A percentile compares a stretch with the other conserved stretches of the same genome.
These are phyloP conservation scores for Metopolophium dirhodum DNA, from an alignment of 1,140 invertebrate species.

Conservation along the genomic window DNA sequence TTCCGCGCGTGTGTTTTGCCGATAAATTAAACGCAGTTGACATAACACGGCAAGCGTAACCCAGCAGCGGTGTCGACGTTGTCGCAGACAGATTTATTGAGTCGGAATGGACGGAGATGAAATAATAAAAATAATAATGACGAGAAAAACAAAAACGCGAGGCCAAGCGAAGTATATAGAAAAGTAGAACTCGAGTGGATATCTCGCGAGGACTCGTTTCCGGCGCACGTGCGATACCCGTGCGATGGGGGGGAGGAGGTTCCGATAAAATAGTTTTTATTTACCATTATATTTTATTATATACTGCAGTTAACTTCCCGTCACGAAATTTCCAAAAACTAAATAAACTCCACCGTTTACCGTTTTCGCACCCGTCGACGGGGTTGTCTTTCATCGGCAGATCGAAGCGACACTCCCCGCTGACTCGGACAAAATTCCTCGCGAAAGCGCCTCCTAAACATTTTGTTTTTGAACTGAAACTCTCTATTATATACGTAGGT, in stretches of 20 bases:
- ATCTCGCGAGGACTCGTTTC: not conserved
- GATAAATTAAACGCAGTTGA: conserved; percentile 1
- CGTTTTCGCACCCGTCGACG: not conserved
- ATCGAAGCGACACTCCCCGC: too few species aligned
- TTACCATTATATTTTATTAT: not conserved
- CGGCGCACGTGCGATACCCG: not conserved
- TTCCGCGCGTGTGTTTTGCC: not conserved
- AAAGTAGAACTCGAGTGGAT: not conserved
- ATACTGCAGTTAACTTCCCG: not conserved
- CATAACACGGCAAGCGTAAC: not conserved
- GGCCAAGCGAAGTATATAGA: not conserved
- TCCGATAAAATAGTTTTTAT: not conserved
- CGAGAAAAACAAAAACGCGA: not conserved
- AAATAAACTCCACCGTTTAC: not conserved
- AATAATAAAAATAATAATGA: not conserved
- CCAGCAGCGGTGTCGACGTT: not conserved
- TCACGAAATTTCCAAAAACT: not conserved
- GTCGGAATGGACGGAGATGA: not conserved
- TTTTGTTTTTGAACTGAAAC: too few species aligned
- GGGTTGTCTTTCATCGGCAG: too few species aligned
- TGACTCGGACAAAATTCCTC: too few species aligned
- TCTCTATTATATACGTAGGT: too few species aligned
- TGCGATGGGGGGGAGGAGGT: not conserved
- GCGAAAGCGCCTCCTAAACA: too few species aligned
- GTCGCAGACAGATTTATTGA: not conserved